These are phyloP conservation scores for Pardalotus punctatus DNA, from an alignment of 2,113 vertebrate genomes.

Conservation along the genomic window DNA sequence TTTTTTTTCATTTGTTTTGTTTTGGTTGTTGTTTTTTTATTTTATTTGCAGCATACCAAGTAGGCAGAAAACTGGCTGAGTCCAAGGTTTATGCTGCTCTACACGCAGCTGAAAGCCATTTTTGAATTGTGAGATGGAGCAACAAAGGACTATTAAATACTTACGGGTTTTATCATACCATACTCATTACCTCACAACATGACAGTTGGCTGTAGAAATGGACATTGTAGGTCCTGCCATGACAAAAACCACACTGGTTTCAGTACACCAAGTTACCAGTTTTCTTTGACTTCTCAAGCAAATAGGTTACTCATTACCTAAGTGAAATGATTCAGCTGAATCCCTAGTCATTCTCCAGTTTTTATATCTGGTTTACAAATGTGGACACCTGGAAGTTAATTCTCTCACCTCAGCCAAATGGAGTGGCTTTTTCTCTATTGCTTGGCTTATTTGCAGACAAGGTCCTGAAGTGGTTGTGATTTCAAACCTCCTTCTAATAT, in stretches of 20 bases:
- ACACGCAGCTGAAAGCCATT: not conserved
- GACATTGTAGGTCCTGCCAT: not conserved
- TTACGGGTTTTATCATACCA: not conserved
- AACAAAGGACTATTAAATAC: not conserved
- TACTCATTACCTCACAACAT: not conserved
- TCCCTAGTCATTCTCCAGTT: conserved; percentile 15
- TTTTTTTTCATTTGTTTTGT: not conserved
- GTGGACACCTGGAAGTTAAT: conserved; percentile 24
- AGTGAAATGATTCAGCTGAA: conserved; percentile 52
- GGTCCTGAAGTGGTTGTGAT: not conserved
- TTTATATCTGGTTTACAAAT: conserved; percentile 25
- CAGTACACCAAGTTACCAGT: not conserved
- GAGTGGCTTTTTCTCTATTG: not conserved
- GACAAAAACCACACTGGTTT: not conserved
- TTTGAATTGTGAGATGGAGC: not conserved
- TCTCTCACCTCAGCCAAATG: not conserved
- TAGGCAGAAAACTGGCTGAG: not conserved
- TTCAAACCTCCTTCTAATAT: not conserved
- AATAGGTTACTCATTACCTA: conserved; percentile 28
- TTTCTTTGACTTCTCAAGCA: conserved; percentile 60
- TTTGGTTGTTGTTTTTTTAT: not conserved
- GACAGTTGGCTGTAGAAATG: conserved; percentile 2
- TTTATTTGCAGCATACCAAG: not conserved
- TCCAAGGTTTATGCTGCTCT: not conserved
- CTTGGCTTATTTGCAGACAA: not conserved